Conservation (phyloP, 2,113 vertebrate species). For the Acanthochromis polyacanthus region DNA sequence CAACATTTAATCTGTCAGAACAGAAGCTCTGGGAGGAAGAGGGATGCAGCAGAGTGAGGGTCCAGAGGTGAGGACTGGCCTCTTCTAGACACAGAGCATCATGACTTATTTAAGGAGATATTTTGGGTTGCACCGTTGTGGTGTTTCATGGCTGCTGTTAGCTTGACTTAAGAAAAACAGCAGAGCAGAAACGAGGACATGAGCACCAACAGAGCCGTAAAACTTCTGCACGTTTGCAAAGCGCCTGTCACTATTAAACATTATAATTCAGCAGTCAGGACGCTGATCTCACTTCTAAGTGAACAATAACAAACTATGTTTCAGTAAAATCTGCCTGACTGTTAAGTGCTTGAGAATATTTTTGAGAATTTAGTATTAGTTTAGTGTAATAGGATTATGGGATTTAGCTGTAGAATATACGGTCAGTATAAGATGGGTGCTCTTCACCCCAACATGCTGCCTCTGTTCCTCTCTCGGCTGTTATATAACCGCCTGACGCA, state of each 20-base stretch:
- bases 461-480: constrained; percentile 34
- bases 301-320: constrained; percentile 15
- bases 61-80: constrained; percentile 13
- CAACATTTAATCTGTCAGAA: background rate
- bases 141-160: constrained; percentile 41
- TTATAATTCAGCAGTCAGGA: background rate
- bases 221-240: background rate
- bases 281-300: background rate
- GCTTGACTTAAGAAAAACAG: constrained; percentile 12
- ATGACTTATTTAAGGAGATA: constrained; percentile 71
- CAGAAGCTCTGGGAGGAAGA: background rate
- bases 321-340: constrained; percentile 13
- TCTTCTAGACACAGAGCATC: constrained; percentile 23
- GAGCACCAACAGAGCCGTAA: constrained; percentile 17
- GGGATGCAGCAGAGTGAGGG: constrained; percentile 11
- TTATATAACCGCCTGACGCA: constrained; percentile 84
- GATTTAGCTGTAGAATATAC: constrained; percentile 20
- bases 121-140: constrained; percentile 43
- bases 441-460: constrained; percentile 17
- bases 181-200: background rate
- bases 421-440: constrained; percentile 13
- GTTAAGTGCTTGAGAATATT: constrained; percentile 26
- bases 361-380: constrained; percentile 8
- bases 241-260: background rate
- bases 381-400: constrained; percentile 40